These are phyloP conservation scores for Esperia sulphurella DNA, from an alignment of 2,888 invertebrate genomes.

Conservation along the genomic window DNA sequence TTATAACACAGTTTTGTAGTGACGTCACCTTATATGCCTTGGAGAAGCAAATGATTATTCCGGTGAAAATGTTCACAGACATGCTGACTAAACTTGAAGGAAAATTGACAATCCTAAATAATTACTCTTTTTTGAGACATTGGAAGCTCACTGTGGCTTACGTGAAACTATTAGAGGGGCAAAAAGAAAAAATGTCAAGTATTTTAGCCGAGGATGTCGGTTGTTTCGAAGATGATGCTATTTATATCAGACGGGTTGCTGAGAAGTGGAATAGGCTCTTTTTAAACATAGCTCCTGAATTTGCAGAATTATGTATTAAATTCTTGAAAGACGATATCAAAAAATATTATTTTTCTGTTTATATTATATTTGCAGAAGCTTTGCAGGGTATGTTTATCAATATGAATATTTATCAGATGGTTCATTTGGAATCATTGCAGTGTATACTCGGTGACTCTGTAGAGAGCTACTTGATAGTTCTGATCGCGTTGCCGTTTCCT, in stretches of 20 bases:
- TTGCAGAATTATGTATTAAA: background rate
- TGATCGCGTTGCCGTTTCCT: background rate
- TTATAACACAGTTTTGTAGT: constrained; percentile 22
- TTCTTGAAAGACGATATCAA: constrained; percentile 2
- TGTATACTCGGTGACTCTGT: background rate
- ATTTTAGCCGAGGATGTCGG: too few species aligned
- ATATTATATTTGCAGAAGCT: background rate
- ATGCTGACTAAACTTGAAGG: constrained; percentile 32
- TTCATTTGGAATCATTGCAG: background rate
- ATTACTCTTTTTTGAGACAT: constrained; percentile 41
- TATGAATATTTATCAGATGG: background rate
- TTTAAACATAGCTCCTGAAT: background rate
- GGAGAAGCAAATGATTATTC: constrained; percentile 26
- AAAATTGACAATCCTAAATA: constrained; percentile 32
- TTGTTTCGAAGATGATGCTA: too few species aligned
- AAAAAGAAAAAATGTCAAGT: background rate
- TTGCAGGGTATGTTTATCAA: background rate
- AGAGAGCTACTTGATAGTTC: background rate
- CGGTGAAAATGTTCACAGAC: constrained; percentile 31
- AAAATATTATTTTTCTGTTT: background rate
- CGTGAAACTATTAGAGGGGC: constrained; percentile 19
- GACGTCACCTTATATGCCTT: constrained; percentile 29
- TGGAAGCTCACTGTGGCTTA: constrained; percentile 39
- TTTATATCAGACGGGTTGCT: too few species aligned
- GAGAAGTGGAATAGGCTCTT: background rate